A percentile compares a stretch with the other conserved stretches of the same genome.
phyloP scores from a whole-genome alignment of 1,140 invertebrate species.

The Pissodes strobi region DNA sequence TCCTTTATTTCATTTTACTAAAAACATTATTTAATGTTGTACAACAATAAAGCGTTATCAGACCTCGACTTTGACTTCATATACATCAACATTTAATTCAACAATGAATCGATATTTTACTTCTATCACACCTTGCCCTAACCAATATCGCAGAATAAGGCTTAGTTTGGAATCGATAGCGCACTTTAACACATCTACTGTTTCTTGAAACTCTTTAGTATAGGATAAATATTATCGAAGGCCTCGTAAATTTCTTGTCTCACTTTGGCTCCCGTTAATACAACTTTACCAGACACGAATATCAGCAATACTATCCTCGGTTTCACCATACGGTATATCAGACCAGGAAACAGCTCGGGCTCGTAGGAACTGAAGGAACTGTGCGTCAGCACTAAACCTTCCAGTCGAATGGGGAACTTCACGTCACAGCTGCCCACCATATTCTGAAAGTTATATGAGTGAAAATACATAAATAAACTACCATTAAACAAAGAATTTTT shows the following conservation, averaged over 20 bases:
- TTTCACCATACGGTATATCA: constrained; percentile 99
- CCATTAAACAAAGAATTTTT: not conserved
- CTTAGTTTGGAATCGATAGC: no score
- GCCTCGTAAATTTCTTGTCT: constrained; percentile 98
- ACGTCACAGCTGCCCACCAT: constrained; percentile 99
- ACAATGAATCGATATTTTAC: no score
- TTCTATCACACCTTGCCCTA: no score
- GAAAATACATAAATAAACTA: no score
- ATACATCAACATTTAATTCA: no score
- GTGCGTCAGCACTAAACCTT: constrained; percentile 95
- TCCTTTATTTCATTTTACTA: no score
- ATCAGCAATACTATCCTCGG: constrained; percentile 98
- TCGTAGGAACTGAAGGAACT: constrained; percentile 97
- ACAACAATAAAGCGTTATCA: no score
- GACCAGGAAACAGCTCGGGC: constrained; percentile 94
- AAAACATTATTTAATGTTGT: no score
- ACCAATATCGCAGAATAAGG: no score
- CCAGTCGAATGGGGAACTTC: constrained; percentile 97
- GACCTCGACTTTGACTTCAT: no score
- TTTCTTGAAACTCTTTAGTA: constrained; percentile 98
- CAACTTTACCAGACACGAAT: constrained; percentile 98
- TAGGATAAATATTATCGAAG: constrained; percentile 99
- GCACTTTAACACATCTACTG: constrained; percentile 36
- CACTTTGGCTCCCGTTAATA: constrained; percentile 97
- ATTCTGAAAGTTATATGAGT: constrained; percentile 69